These are phyloP conservation scores for Choreutis nemorana DNA, from an alignment of 2,888 invertebrate species.

Conservation along the genomic window DNA sequence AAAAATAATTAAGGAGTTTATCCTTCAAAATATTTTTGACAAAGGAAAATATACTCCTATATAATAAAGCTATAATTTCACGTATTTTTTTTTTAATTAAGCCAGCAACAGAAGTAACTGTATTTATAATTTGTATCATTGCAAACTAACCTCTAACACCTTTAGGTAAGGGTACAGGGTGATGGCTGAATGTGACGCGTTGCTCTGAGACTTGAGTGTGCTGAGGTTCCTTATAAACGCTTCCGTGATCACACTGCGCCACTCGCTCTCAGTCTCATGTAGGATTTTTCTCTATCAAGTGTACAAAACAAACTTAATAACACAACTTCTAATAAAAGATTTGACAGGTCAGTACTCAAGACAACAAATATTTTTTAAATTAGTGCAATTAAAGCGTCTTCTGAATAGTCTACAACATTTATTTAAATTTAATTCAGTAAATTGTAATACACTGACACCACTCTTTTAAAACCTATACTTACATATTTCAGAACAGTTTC, in stretches of 20 bases:
- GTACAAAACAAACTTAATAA: conserved; percentile 1
- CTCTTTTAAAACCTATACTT: conserved; percentile 17
- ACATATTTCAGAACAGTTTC: conserved; percentile 38
- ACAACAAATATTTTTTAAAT: not conserved
- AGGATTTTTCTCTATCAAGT: conserved; percentile 68
- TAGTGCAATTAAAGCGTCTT: too few species aligned
- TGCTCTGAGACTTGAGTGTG: conserved; percentile 68
- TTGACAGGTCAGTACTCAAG: too few species aligned
- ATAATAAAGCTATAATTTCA: not conserved
- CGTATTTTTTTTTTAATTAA: not conserved
- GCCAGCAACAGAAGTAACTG: not conserved
- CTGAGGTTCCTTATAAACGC: conserved; percentile 76
- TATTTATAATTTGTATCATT: not conserved
- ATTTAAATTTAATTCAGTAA: too few species aligned
- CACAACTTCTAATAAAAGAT: too few species aligned
- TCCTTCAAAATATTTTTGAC: conserved; percentile 1
- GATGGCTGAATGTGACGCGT: conserved; percentile 61
- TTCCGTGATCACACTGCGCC: conserved; percentile 69
- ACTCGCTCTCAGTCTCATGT: conserved; percentile 67
- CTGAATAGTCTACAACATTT: too few species aligned
- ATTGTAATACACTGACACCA: not conserved
- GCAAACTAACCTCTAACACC: conserved; percentile 57
- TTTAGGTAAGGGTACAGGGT: conserved; percentile 77
- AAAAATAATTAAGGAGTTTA: conserved; percentile 4
- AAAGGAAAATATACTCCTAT: conserved; percentile 2